Base-by-base conservation (phyloP, 2,888 invertebrate genomes). In the Nomada ferruginata region DNA sequence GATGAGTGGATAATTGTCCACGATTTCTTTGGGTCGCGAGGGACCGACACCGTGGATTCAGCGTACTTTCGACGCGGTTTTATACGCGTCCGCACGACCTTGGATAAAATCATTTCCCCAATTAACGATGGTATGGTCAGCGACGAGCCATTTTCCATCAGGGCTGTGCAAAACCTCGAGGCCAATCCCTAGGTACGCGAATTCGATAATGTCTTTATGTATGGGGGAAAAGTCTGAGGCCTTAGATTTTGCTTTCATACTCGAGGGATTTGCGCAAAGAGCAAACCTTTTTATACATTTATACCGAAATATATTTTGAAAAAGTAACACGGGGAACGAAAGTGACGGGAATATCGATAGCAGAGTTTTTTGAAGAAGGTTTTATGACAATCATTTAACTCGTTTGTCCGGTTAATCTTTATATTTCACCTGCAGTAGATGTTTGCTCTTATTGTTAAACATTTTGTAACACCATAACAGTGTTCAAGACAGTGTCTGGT, bases 1-100 rank as follows among this genome's bases (percentile, higher is more conserved):
- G 75, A 82, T 83, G 79, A 87, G 87, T 76, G 82, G 85, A 87
- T 87, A 87, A 87, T 87, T 87, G 85, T 84, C 73, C 55, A 26
- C 73, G 66, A 78, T 87, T 85, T 81, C 81, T 77, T 76, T 76
- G 72, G 59, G 44, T 13, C 57, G 13, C 23, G 53, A 57, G 23
- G 52, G 50, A 71, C 53, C 79, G 65, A 70, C 74, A 29, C 44
- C 18, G 72, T 18, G 78, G 71, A 82, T 82, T 76, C 72, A 61
- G 53, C 15, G 23, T 53, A 63, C 65, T 53, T 42, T 53, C 65
- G 11, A 76, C 57, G 29, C 55, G 60, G 65, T 65, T 53, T 52
- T 59, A 50, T 57, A 44, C 36, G n/a, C n/a, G 50, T 53, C 11
- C 9, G 15, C 20, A 7, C 63, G 36, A 47, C 20, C 44, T 44